phyloP scores from a whole-genome alignment of 2,113 vertebrate genomes.

The Paradoxurus hermaphroditus region DNA sequence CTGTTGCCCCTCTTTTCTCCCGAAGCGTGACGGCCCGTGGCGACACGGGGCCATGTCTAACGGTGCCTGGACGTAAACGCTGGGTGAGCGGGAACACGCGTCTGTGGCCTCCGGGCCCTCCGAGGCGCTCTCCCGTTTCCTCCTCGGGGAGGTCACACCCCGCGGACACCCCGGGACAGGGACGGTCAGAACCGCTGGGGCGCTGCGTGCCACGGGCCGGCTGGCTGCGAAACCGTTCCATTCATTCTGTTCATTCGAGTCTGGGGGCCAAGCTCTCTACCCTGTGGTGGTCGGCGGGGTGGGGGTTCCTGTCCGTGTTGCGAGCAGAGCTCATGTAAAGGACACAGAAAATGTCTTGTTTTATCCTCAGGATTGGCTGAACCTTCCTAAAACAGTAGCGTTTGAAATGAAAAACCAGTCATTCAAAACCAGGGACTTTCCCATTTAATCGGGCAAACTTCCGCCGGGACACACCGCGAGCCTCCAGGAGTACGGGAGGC shows the following conservation, averaged over 20 bases:
- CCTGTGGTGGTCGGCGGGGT: accelerated
- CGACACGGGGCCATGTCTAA: too few species aligned
- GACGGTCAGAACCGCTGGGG: accelerated
- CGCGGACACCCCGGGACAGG: accelerated
- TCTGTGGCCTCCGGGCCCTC: background rate
- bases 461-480: background rate
- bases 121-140: background rate
- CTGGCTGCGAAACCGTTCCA: accelerated
- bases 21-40: background rate
- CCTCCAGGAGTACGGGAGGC: background rate
- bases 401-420: background rate
- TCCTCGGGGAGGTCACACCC: background rate
- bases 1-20: background rate
- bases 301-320: accelerated
- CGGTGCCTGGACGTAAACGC: background rate
- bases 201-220: accelerated
- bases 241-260: background rate
- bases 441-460: background rate
- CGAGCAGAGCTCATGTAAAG: too few species aligned
- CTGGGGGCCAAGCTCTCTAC: background rate
- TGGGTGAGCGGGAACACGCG: accelerated
- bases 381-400: background rate
- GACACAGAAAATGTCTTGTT: background rate
- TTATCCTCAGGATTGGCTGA: background rate
- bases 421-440: background rate